These are phyloP conservation scores for Nemurella pictetii DNA, from an alignment of 2,888 invertebrate species.

Conservation along the genomic window DNA sequence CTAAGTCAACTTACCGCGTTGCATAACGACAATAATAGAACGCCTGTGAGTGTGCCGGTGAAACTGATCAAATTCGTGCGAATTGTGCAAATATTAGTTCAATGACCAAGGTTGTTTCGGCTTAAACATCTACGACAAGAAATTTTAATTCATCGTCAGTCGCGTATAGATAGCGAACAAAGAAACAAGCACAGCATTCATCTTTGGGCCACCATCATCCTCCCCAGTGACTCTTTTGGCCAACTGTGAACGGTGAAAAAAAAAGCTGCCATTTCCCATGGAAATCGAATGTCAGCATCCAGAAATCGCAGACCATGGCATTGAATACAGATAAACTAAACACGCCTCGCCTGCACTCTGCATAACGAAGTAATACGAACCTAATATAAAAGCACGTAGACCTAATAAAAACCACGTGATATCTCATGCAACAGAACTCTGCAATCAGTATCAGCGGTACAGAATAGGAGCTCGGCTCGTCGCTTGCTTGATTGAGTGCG, in stretches of 20 bases:
- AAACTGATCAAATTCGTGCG: neutral
- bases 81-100: conserved; percentile 4
- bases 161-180: neutral
- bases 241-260: too few relatives aligned
- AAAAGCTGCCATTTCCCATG: too few relatives aligned
- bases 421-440: neutral
- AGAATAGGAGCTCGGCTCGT: neutral
- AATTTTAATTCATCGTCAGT: neutral
- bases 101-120: conserved; percentile 1
- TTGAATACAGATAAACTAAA: too few relatives aligned
- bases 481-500: neutral
- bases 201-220: too few relatives aligned
- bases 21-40: neutral
- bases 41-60: neutral
- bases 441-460: too few relatives aligned
- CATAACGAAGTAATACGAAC: neutral
- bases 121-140: neutral
- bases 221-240: too few relatives aligned
- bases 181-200: too few relatives aligned
- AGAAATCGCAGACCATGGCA: too few relatives aligned
- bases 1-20: neutral
- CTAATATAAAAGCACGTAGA: neutral
- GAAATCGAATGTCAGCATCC: too few relatives aligned
- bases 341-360: too few relatives aligned
- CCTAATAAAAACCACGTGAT: neutral